Conservation (phyloP, 2,797 vertebrate species). For the Lacerta agilis region DNA sequence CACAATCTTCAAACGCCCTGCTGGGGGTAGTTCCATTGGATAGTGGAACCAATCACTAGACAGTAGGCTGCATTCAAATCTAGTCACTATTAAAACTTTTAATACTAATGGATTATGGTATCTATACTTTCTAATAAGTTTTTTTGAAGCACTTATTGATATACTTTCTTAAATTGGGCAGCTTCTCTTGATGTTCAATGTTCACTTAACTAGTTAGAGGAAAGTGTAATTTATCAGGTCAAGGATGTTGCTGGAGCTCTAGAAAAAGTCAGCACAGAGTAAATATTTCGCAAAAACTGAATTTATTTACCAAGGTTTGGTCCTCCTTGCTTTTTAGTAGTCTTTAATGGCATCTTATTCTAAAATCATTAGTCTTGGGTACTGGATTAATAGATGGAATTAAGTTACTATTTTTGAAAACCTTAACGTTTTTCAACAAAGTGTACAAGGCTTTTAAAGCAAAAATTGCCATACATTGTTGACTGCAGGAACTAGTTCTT, state of each 20-base stretch:
- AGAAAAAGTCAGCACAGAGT: constrained; percentile 36
- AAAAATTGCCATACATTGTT: neutral
- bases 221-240: constrained; percentile 41
- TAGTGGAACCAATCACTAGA: neutral
- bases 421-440: neutral
- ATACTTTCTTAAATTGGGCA: constrained; percentile 58
- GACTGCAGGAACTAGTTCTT: neutral
- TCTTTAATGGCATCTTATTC: neutral
- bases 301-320: constrained; percentile 9
- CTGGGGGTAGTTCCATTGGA: neutral
- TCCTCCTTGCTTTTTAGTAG: constrained; percentile 3
- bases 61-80: constrained; percentile 21
- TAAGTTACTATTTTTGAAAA: neutral
- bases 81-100: constrained; percentile 50
- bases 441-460: neutral
- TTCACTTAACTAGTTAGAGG: constrained; percentile 47
- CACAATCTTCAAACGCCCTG: neutral
- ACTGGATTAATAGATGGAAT: neutral
- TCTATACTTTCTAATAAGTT: constrained; percentile 10
- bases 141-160: constrained; percentile 43
- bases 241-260: constrained; percentile 73
- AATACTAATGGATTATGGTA: constrained; percentile 13
- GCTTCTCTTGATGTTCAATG: constrained; percentile 45
- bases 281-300: neutral
- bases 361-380: neutral